Conservation (phyloP, 2,888 invertebrate species). For the Anthrax anthrax region DNA sequence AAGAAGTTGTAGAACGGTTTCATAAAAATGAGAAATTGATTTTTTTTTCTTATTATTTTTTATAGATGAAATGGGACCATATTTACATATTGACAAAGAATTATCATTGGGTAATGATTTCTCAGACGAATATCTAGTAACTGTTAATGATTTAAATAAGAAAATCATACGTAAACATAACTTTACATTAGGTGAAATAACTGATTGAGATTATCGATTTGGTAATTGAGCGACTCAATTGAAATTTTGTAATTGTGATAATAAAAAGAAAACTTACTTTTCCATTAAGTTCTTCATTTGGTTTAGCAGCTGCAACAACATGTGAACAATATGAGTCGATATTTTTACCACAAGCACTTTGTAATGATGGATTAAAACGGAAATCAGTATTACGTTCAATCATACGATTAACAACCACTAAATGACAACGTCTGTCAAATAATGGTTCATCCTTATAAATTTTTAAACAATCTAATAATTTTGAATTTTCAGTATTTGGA, state of each 20-base stretch:
- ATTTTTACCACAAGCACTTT: constrained; percentile 66
- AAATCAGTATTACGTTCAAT: constrained; percentile 83
- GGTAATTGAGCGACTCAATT: no score
- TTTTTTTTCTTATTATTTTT: no score
- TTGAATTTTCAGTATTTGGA: constrained; percentile 50
- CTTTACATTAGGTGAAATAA: no score
- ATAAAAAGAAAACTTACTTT: no score
- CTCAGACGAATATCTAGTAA: constrained; percentile 21
- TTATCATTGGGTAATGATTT: constrained; percentile 18
- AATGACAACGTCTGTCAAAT: constrained; percentile 72
- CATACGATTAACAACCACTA: constrained; percentile 74
- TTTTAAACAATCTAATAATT: constrained; percentile 65
- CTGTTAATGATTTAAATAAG: no score
- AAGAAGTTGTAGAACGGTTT: no score
- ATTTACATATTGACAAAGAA: constrained; percentile 23
- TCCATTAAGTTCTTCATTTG: constrained; percentile 65
- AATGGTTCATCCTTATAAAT: constrained; percentile 57
- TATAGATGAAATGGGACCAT: constrained; percentile 26
- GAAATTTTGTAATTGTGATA: no score
- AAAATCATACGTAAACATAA: background rate
- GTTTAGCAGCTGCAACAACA: constrained; percentile 39
- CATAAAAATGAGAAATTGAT: no score
- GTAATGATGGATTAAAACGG: constrained; percentile 72
- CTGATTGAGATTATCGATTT: no score
- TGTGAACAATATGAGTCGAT: constrained; percentile 57